Percentiles rank a stretch among this genome's conserved stretches.
phyloP scores from a whole-genome alignment of 2,888 invertebrate species.

The Micoletzkya japonica region DNA sequence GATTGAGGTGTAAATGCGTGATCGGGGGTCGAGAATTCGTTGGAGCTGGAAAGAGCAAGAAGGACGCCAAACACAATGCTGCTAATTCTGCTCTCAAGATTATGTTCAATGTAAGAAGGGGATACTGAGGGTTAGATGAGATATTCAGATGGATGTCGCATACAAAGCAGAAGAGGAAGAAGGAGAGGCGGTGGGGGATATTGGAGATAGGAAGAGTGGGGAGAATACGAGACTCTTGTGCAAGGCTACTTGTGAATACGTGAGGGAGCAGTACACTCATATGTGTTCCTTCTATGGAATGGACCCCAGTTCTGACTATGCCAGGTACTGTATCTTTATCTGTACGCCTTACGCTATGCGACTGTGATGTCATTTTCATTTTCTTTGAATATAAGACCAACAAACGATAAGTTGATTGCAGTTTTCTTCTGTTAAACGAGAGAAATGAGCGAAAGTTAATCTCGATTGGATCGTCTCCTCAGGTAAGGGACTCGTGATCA shows the following conservation, averaged over 20 bases:
- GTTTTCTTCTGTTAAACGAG: conserved; percentile 42
- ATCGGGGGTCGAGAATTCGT: conserved; percentile 26
- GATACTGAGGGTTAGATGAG: neutral
- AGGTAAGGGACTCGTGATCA: neutral
- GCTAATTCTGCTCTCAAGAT: conserved; percentile 38
- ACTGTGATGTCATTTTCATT: neutral
- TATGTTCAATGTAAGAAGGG: conserved; percentile 32
- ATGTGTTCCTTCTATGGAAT: conserved; percentile 17
- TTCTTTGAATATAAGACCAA: neutral
- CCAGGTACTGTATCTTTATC: neutral
- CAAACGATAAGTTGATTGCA: conserved; percentile 19
- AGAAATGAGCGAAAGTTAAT: conserved; percentile 30
- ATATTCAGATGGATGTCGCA: conserved; percentile 5
- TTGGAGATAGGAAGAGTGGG: neutral
- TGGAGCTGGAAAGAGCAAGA: conserved; percentile 40
- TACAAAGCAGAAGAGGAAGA: neutral
- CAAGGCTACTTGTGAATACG: conserved; percentile 9
- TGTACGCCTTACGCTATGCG: neutral
- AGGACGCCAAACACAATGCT: conserved; percentile 41
- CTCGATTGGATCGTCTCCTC: conserved; percentile 25
- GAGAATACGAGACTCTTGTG: neutral
- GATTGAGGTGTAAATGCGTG: conserved; percentile 8
- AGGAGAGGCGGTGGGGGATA: neutral
- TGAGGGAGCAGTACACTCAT: conserved; percentile 1
- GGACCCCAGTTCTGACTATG: neutral